A percentile compares a stretch with the other conserved stretches of the same genome.
Conservation (phyloP, 2,113 vertebrate species). For the Octodon degus region DNA sequence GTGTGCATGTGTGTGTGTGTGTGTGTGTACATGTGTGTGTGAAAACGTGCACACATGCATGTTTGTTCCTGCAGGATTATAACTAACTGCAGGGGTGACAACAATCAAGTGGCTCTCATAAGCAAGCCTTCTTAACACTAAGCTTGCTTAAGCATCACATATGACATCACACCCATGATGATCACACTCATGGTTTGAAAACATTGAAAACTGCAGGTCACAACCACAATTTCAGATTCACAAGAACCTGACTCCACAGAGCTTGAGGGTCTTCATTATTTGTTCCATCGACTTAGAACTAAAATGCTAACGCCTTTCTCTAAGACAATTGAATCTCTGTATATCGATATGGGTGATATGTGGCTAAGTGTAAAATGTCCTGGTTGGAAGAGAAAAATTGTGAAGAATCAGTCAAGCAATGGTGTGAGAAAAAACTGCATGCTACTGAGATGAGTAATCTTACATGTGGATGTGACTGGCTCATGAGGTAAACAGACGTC, state of each 20-base stretch:
- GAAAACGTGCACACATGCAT: too few relatives aligned
- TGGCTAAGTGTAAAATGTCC: neutral
- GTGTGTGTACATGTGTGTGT: too few relatives aligned
- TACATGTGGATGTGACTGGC: neutral
- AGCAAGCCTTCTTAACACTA: neutral
- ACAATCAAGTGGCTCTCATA: neutral
- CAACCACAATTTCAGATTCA: neutral
- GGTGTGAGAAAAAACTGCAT: neutral
- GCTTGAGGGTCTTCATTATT: neutral
- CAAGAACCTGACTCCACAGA: neutral
- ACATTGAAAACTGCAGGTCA: neutral
- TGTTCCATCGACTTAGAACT: neutral
- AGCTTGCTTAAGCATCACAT: neutral
- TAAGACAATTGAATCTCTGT: neutral
- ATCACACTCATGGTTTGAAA: neutral
- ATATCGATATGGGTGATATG: too few relatives aligned
- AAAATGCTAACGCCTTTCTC: neutral
- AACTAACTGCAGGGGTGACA: neutral
- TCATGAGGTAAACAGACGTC: neutral
- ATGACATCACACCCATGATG: neutral
- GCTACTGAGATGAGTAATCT: neutral
- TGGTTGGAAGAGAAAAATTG: neutral
- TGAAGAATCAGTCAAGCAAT: neutral
- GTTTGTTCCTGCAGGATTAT: neutral
- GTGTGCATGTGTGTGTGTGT: neutral